These are phyloP conservation scores for Semicossyphus pulcher DNA, from an alignment of 2,113 vertebrate genomes.

Conservation along the genomic window DNA sequence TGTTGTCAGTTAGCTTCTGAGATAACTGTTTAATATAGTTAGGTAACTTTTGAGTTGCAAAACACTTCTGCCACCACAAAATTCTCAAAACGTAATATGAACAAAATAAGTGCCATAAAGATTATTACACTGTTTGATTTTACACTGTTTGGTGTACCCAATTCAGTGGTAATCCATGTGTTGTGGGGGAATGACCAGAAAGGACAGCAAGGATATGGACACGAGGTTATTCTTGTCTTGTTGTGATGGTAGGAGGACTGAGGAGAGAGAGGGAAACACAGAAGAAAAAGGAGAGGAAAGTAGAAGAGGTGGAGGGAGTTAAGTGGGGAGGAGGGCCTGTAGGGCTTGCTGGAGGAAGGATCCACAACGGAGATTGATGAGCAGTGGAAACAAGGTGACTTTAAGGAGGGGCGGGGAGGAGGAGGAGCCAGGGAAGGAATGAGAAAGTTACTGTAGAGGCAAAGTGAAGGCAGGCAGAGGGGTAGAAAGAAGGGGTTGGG, in stretches of 20 bases:
- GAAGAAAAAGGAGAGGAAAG: constrained; percentile 7
- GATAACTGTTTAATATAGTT: no score
- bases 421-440: constrained; percentile 24
- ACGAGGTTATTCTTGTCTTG: constrained; percentile 5
- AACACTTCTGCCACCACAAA: no score
- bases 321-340: background rate
- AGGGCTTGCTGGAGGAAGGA: constrained; percentile 61
- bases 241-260: background rate
- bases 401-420: constrained; percentile 52
- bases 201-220: background rate
- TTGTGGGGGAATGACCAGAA: no score
- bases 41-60: no score
- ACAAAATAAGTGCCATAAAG: no score
- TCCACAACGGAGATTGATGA: constrained; percentile 77
- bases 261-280: constrained; percentile 6
- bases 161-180: no score
- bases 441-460: constrained; percentile 40
- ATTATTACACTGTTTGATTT: no score
- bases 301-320: constrained; percentile 18
- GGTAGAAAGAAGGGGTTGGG: constrained; percentile 16
- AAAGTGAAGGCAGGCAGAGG: constrained; percentile 32
- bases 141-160: no score
- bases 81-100: no score
- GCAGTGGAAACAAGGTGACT: constrained; percentile 80
- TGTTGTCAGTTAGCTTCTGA: no score